Conservation (phyloP, 2,888 invertebrate species). For the Galerucella calmariensis region DNA sequence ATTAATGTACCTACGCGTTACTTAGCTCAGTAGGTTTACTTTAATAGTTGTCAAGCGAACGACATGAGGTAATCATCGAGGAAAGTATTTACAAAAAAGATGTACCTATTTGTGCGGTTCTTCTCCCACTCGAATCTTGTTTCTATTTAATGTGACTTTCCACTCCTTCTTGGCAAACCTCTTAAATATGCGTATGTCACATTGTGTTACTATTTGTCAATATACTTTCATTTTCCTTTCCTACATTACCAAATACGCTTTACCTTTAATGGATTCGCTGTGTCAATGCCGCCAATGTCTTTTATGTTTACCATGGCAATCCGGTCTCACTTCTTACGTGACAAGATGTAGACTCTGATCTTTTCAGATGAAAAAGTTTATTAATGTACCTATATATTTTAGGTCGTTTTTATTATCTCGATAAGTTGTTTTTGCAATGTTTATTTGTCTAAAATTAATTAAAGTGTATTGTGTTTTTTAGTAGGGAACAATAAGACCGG, state of each 20-base stretch:
- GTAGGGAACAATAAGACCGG: not conserved
- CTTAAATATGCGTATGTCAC: not conserved
- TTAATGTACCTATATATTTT: not conserved
- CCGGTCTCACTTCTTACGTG: not conserved
- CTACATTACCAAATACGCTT: not conserved
- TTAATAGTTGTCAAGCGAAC: too few relatives aligned
- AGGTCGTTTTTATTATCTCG: not conserved
- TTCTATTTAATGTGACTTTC: too few relatives aligned
- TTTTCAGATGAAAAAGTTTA: too few relatives aligned
- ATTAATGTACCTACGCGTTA: too few relatives aligned
- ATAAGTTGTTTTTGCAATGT: not conserved
- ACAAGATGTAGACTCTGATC: too few relatives aligned
- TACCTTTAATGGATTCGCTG: not conserved
- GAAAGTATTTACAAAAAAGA: too few relatives aligned
- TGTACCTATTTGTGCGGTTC: too few relatives aligned
- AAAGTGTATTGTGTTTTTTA: not conserved
- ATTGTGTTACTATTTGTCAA: not conserved
- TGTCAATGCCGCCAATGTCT: not conserved
- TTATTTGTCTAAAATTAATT: not conserved
- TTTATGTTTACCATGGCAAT: not conserved
- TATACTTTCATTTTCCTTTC: conserved; percentile 1
- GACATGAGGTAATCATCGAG: too few relatives aligned
- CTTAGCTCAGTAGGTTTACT: too few relatives aligned
- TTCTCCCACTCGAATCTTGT: too few relatives aligned
- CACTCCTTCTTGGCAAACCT: too few relatives aligned